Evolutionary conservation across 2,797 vertebrate species (phyloP).

Genomic region (Leptoclinus maculatus): DNA sequence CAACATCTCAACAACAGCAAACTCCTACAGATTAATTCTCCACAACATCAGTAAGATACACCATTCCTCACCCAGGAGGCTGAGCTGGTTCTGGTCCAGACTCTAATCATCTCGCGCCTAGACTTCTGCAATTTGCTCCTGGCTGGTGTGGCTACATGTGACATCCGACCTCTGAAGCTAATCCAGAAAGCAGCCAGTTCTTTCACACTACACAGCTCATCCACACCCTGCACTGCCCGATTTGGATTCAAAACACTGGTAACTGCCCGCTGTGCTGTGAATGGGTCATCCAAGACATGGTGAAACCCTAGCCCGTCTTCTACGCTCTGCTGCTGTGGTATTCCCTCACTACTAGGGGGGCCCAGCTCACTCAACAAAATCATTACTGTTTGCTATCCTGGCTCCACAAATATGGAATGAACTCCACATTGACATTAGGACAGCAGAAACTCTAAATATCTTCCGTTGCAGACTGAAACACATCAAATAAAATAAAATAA

Average conservation of each 20-base stretch:
- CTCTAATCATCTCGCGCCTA: not conserved
- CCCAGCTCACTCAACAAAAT: not conserved
- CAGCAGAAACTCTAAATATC: too few relatives aligned
- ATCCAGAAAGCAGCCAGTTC: not conserved
- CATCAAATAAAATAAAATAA: not conserved
- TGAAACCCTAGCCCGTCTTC: not conserved
- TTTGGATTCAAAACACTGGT: too few relatives aligned
- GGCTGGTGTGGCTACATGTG: not conserved
- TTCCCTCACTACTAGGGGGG: not conserved
- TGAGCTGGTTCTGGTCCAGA: not conserved
- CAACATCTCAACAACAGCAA: not conserved
- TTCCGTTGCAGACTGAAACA: too few relatives aligned
- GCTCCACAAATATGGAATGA: not conserved
- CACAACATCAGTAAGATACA: not conserved
- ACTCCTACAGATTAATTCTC: not conserved
- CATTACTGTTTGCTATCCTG: not conserved
- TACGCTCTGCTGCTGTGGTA: not conserved
- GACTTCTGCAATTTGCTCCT: not conserved
- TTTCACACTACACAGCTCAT: not conserved
- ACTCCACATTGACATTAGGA: too few relatives aligned
- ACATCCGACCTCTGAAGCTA: not conserved
- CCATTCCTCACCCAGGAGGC: not conserved
- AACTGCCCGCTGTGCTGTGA: not conserved
- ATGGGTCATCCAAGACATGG: not conserved
- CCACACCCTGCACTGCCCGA: not conserved